A percentile compares a stretch with the other conserved stretches of the same genome.
Evolutionary conservation across 2,797 vertebrate genomes (phyloP).

Genomic region (Gila robusta): DNA sequence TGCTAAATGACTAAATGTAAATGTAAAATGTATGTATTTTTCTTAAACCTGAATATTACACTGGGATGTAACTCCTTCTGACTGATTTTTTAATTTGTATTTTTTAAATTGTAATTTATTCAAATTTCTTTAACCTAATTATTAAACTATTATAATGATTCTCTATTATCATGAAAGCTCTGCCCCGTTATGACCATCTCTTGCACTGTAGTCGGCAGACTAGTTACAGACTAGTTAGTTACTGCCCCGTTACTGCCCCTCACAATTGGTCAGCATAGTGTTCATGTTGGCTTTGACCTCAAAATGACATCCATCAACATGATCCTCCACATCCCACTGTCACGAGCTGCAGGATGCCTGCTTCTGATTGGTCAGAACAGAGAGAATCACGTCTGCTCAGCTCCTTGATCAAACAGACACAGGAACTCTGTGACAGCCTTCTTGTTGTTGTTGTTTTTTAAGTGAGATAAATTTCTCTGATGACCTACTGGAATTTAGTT

Average conservation of each 20-base stretch:
- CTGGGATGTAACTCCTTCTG: neutral
- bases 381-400: slow-evolving; percentile 69
- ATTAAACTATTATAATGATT: neutral
- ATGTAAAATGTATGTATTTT: too few relatives aligned
- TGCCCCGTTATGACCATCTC: slow-evolving; percentile 26
- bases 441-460: slow-evolving; percentile 30
- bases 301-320: slow-evolving; percentile 53
- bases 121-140: neutral
- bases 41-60: neutral
- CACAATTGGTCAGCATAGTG: slow-evolving; percentile 25
- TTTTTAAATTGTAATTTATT: neutral
- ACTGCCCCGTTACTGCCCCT: slow-evolving; percentile 33
- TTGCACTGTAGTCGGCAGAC: slow-evolving; percentile 21
- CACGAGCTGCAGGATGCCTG: slow-evolving; percentile 43
- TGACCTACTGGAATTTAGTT: slow-evolving; percentile 67
- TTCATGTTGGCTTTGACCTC: slow-evolving; percentile 46
- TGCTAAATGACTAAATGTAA: too few relatives aligned
- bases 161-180: neutral
- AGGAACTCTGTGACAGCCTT: slow-evolving; percentile 37
- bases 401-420: slow-evolving; percentile 63
- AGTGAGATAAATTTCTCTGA: slow-evolving; percentile 64
- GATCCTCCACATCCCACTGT: slow-evolving; percentile 62
- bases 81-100: too few relatives aligned
- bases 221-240: neutral
- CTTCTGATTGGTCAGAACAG: slow-evolving; percentile 71